Percentiles rank a stretch among this genome's conserved stretches.
These are phyloP conservation scores for Nezara viridula DNA, from an alignment of 2,888 invertebrate genomes.

Conservation along the genomic window DNA sequence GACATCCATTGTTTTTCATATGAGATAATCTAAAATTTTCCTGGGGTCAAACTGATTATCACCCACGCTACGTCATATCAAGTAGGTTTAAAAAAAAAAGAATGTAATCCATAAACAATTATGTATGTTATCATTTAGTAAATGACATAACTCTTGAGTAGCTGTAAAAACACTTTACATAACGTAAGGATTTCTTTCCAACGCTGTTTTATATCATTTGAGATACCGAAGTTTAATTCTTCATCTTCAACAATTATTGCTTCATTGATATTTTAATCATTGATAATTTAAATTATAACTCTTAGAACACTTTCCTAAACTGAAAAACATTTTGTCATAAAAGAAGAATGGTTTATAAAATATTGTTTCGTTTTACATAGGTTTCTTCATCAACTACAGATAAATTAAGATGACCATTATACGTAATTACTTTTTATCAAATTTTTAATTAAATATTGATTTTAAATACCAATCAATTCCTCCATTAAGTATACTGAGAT, in stretches of 20 bases:
- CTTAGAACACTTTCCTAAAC: neutral
- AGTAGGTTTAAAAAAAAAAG: neutral
- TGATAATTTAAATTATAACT: neutral
- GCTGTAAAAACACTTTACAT: slow-evolving; percentile 26
- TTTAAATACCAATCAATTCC: no score
- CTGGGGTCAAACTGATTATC: neutral
- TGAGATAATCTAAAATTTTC: slow-evolving; percentile 17
- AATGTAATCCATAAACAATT: neutral
- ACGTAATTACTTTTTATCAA: no score
- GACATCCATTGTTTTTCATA: neutral
- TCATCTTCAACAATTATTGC: neutral
- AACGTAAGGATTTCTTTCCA: neutral
- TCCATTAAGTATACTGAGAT: no score
- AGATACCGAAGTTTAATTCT: neutral
- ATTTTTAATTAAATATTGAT: no score
- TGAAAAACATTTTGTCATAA: no score
- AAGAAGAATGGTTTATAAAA: neutral
- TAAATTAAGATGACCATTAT: no score
- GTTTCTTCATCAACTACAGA: no score
- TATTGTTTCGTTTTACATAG: neutral
- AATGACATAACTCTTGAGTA: neutral
- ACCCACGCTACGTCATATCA: neutral
- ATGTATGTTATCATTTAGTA: neutral
- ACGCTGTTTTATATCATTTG: neutral
- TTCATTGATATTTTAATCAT: neutral